These are phyloP conservation scores for Indri indri DNA, from an alignment of 2,113 vertebrate genomes.

Conservation along the genomic window DNA sequence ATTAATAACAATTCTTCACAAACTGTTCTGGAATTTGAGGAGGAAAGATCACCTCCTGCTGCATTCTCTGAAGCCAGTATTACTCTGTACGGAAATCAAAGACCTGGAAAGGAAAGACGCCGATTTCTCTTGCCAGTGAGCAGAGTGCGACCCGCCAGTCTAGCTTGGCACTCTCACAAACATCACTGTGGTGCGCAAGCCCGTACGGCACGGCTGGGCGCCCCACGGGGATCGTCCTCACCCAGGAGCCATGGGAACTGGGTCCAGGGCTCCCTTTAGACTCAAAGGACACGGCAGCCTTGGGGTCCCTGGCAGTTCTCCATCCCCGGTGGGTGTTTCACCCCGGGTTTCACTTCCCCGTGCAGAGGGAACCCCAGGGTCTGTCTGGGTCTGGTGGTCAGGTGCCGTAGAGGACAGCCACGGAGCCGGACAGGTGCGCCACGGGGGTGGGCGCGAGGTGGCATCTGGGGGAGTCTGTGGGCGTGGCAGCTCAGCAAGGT, in stretches of 20 bases:
- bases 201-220: fast-evolving
- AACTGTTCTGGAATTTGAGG: background rate
- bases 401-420: background rate
- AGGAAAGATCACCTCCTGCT: background rate
- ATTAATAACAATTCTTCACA: background rate
- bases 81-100: background rate
- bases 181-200: fast-evolving
- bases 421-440: background rate
- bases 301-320: fast-evolving
- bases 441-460: fast-evolving
- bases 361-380: too few relatives aligned
- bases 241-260: fast-evolving
- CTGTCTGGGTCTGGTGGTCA: background rate
- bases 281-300: fast-evolving
- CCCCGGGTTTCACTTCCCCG: too few relatives aligned
- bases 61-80: background rate
- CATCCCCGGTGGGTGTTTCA: fast-evolving
- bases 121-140: fast-evolving
- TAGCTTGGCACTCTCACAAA: fast-evolving
- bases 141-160: fast-evolving
- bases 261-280: background rate
- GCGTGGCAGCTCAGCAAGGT: background rate
- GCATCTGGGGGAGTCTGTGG: too few relatives aligned
- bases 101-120: background rate
- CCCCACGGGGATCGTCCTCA: fast-evolving